phyloP scores from a whole-genome alignment of 2,113 vertebrate species.

The Xiphorhynchus elegans region DNA sequence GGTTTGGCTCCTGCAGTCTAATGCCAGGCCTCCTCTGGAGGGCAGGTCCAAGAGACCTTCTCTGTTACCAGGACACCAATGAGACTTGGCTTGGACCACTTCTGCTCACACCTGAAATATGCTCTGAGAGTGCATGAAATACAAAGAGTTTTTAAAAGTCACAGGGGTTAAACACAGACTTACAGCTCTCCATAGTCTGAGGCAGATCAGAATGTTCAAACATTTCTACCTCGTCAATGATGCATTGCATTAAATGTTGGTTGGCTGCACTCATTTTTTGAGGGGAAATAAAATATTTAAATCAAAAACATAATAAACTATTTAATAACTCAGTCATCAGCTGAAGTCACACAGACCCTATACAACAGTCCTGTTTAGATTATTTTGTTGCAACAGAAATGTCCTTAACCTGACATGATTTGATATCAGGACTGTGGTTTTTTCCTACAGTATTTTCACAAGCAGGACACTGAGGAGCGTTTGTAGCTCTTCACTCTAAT shows the following conservation, averaged over 20 bases:
- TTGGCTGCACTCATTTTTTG: not conserved
- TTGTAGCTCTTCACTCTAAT: not conserved
- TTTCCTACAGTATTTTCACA: not conserved
- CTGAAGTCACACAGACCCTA: not conserved
- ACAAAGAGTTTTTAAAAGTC: not conserved
- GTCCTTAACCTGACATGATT: not conserved
- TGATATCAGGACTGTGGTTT: not conserved
- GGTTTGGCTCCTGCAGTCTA: not conserved
- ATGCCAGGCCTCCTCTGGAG: not conserved
- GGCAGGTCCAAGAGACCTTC: not conserved
- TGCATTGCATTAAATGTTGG: not conserved
- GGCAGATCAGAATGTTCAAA: not conserved
- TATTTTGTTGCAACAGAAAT: not conserved
- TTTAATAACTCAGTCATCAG: not conserved
- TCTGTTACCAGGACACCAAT: not conserved
- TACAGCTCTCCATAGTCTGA: not conserved
- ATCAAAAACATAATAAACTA: not conserved
- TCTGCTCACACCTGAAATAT: not conserved
- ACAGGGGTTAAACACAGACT: not conserved
- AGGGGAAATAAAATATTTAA: not conserved
- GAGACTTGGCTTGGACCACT: not conserved
- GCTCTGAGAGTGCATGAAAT: not conserved
- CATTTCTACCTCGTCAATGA: not conserved
- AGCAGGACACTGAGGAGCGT: rapidly evolving
- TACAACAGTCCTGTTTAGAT: not conserved